Evolutionary conservation across 2,888 invertebrate species (phyloP).

Genomic region (Phengaris arion): DNA sequence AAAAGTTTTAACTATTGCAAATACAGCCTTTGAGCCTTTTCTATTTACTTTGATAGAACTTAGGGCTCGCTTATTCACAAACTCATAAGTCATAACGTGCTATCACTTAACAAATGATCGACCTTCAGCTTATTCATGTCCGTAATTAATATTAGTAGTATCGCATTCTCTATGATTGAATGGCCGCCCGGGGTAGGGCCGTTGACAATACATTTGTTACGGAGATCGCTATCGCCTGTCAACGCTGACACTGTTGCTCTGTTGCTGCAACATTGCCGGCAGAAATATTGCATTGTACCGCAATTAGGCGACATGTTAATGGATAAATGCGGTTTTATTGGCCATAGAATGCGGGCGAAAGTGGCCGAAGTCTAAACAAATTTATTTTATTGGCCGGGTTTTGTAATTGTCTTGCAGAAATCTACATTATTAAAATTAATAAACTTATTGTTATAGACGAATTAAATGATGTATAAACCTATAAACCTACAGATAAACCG

Average conservation of each 20-base stretch:
- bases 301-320: slow-evolving; percentile 37
- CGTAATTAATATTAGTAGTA: slow-evolving; percentile 37
- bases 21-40: neutral
- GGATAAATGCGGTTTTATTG: slow-evolving; percentile 35
- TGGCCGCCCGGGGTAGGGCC: slow-evolving; percentile 38
- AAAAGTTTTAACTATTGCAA: neutral
- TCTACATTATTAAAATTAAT: too few relatives aligned
- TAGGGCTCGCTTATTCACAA: neutral
- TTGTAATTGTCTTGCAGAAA: neutral
- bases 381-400: slow-evolving; percentile 2
- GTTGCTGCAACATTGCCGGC: slow-evolving; percentile 33
- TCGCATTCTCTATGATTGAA: slow-evolving; percentile 34
- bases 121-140: slow-evolving; percentile 42
- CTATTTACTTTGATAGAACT: neutral
- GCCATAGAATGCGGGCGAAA: slow-evolving; percentile 34
- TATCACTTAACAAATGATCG: slow-evolving; percentile 28
- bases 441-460: slow-evolving; percentile 6
- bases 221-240: slow-evolving; percentile 41
- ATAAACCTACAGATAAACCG: neutral
- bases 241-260: slow-evolving; percentile 42
- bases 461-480: neutral
- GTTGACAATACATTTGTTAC: slow-evolving; percentile 44
- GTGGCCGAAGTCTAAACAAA: slow-evolving; percentile 28
- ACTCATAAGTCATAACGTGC: neutral
- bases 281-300: slow-evolving; percentile 41